phyloP scores from a whole-genome alignment of 2,113 vertebrate genomes.

The Eptesicus fuscus region DNA sequence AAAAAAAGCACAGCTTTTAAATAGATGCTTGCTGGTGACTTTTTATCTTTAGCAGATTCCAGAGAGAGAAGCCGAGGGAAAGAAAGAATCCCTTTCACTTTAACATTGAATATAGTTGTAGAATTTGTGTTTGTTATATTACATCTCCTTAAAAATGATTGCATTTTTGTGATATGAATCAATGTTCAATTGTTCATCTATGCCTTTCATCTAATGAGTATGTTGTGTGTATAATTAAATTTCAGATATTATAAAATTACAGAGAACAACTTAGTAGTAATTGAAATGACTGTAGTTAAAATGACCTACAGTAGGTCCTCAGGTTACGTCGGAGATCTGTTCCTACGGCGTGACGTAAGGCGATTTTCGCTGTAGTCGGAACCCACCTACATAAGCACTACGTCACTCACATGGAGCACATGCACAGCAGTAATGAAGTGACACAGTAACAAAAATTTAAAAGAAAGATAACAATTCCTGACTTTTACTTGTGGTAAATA shows the following conservation, averaged over 20 bases:
- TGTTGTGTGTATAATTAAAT: background rate
- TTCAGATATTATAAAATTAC: background rate
- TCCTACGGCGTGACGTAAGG: no score
- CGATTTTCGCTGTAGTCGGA: no score
- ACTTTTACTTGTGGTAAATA: no score
- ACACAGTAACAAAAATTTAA: no score
- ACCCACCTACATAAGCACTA: no score
- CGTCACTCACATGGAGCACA: no score
- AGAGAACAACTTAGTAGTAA: background rate
- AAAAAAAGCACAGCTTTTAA: constrained; percentile 46
- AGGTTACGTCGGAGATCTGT: no score
- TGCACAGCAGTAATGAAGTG: no score
- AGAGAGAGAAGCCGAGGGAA: background rate
- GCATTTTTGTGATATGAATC: constrained; percentile 26
- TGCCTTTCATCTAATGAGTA: constrained; percentile 14
- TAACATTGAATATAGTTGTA: background rate
- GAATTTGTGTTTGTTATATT: constrained; percentile 16
- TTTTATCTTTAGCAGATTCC: constrained; percentile 54
- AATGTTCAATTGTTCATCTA: background rate
- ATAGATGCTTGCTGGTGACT: constrained; percentile 47
- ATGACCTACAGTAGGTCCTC: background rate
- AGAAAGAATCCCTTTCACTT: background rate
- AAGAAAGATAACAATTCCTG: no score
- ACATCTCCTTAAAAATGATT: constrained; percentile 32
- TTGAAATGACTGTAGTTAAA: background rate